Percentiles rank a stretch among this genome's conserved stretches.
Evolutionary conservation across 2,797 vertebrate genomes (phyloP).

Genomic region (Sebastes melanostomus): DNA sequence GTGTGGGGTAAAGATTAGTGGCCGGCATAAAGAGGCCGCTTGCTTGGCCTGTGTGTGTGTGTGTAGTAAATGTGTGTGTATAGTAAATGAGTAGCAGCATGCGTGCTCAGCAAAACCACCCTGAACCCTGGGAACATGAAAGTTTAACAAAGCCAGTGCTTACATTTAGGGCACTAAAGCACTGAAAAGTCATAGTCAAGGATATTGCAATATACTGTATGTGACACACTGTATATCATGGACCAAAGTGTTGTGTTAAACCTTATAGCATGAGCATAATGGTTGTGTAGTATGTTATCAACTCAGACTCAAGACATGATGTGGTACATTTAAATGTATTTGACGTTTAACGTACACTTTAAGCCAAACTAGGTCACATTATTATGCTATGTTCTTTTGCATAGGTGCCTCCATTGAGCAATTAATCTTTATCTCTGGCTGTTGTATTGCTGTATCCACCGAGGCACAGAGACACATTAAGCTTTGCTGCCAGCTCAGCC

Average conservation of each 20-base stretch:
- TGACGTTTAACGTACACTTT: not conserved
- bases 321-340: not conserved
- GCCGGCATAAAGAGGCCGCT: not conserved
- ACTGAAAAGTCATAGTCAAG: not conserved
- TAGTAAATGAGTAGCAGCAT: conserved; percentile 12
- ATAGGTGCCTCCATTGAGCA: not conserved
- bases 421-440: not conserved
- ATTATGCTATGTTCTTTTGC: not conserved
- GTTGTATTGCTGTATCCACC: not conserved
- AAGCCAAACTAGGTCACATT: conserved; percentile 4
- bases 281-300: not conserved
- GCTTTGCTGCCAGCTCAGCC: not conserved
- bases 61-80: not conserved
- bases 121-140: conserved; percentile 24
- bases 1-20: not conserved
- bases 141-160: conserved; percentile 50
- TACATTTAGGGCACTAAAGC: conserved; percentile 32
- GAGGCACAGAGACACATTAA: not conserved
- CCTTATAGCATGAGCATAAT: not conserved
- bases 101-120: conserved; percentile 43
- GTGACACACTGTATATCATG: not conserved
- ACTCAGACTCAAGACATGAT: not conserved
- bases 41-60: too few relatives aligned
- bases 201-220: conserved; percentile 14
- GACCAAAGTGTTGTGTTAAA: not conserved